Evolutionary conservation across 2,888 invertebrate species (phyloP), one percentile per base, ranked within the genome.

Genomic region (Cecidostiba fungosa): DNA sequence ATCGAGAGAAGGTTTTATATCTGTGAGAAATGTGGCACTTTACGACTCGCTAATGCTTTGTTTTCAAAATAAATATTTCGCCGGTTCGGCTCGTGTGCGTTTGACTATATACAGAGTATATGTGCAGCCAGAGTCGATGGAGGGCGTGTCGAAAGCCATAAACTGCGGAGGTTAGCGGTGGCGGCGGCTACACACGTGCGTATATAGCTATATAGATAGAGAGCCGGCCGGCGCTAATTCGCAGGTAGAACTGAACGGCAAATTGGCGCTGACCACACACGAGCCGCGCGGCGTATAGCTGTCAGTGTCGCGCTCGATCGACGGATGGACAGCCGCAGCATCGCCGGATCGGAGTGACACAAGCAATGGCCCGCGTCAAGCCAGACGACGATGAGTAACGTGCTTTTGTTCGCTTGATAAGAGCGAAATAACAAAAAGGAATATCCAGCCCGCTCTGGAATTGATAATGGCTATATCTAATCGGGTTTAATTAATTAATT

Each of bases 221-320:
- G 62, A 66, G 73, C 43, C 47, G 78, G 16, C 32, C 62, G 89
- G 85, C 87, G 90, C 89, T 91, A 90, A 91, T 92, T 91, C 89
- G 89, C 89, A 89, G 90, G 89, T 90, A 90, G 88, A 88, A 85
- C 88, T 86, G 87, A 91, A 91, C 90, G 89, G 90, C 89, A 91
- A 91, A 91, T 91, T 91, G 91, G 89, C 90, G 88, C 88, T 90
- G 89, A 90, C 90, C 90, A 90, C 90, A 90, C 90, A 88, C 87
- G 88, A 88, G 87, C 87, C 54, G 43, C 39, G 72, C 81, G n/a
- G n/a, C 77, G 85, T 62, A n/a, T 59, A 14, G 74, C 74, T 87
- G 88, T 82, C 87, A 85, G 88, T 85, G 78, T 84, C 82, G 39
- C 36, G n/a, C 32, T n/a, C 70, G 70, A 43, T 66, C 66, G 66